Evolutionary conservation across 2,113 vertebrate species (phyloP).

Genomic region (Scomber scombrus): DNA sequence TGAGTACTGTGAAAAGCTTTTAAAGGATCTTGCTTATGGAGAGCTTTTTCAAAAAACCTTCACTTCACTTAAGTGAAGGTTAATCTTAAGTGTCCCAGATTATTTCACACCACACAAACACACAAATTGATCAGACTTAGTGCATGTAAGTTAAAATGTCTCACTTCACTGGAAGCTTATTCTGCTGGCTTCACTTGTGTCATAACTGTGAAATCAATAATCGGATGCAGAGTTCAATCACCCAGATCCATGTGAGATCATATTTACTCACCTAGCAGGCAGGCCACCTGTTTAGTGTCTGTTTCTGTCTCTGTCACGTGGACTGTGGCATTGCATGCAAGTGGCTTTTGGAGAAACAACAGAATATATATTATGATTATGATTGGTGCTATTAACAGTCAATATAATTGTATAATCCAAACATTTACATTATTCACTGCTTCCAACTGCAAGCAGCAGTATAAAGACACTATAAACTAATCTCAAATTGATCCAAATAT

Average conservation of each 20-base stretch:
- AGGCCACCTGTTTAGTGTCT: slow-evolving; percentile 51
- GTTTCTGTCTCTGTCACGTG: slow-evolving; percentile 47
- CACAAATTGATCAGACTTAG: background rate
- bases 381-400: background rate
- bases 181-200: background rate
- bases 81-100: background rate
- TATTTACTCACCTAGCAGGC: slow-evolving; percentile 64
- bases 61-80: background rate
- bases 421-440: background rate
- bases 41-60: background rate
- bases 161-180: background rate
- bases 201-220: background rate
- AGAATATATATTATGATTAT: background rate
- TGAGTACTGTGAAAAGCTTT: background rate
- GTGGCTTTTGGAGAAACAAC: slow-evolving; percentile 60
- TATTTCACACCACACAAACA: background rate
- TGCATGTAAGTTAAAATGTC: background rate
- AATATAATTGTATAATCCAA: background rate
- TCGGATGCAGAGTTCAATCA: no score
- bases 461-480: background rate
- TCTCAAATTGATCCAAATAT: background rate
- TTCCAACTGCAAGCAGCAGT: background rate
- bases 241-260: no score
- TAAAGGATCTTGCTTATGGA: background rate
- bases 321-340: slow-evolving; percentile 74